phyloP scores from a whole-genome alignment of 1,140 invertebrate species.

The silkworm (Bombyx mori) region DNA sequence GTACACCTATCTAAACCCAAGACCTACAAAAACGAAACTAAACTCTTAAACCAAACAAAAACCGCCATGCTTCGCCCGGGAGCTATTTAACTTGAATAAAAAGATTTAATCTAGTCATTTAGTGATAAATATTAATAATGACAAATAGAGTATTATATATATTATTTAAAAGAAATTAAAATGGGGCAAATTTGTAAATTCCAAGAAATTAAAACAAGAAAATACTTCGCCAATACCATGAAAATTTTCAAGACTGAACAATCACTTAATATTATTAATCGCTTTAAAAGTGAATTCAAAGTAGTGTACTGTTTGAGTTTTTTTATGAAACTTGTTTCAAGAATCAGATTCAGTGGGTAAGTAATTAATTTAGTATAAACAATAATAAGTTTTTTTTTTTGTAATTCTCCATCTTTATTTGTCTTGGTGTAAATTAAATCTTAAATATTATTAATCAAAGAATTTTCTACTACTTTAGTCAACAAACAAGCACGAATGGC shows the following conservation, averaged over 20 bases:
- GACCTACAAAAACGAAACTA: too few relatives aligned
- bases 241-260: conserved; percentile 25
- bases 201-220: conserved; percentile 26
- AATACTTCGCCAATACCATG: conserved; percentile 20
- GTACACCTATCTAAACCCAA: too few relatives aligned
- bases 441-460: too few relatives aligned
- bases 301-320: conserved; percentile 11
- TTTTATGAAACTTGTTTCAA: conserved; percentile 9
- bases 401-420: too few relatives aligned
- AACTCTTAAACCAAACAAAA: too few relatives aligned
- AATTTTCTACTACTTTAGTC: too few relatives aligned
- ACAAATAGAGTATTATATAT: neutral
- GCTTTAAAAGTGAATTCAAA: conserved; percentile 5
- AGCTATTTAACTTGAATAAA: too few relatives aligned
- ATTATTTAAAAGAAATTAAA: conserved; percentile 9
- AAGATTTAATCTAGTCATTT: neutral
- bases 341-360: conserved; percentile 14
- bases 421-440: too few relatives aligned
- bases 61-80: too few relatives aligned
- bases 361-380: conserved; percentile 3
- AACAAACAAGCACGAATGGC: too few relatives aligned
- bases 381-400: neutral
- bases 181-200: conserved; percentile 42
- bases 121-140: conserved; percentile 4
- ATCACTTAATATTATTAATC: conserved; percentile 7